Evolutionary conservation across 2,888 invertebrate species (phyloP), one percentile per base, ranked within the genome.

Genomic region (Polydrusus tereticollis): DNA sequence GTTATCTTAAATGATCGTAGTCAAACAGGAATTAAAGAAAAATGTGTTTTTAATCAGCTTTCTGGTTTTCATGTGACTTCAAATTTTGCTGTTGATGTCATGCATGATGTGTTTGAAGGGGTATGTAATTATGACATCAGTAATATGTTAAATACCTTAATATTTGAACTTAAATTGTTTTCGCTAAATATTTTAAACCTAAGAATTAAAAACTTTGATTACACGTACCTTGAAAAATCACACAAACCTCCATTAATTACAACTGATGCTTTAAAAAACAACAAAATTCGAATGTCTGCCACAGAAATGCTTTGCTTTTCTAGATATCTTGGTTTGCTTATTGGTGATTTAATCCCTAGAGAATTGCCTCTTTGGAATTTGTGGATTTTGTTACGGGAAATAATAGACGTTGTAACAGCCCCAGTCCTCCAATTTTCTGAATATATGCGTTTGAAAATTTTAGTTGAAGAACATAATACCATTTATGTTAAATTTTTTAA

Each of bases 41-140:
- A 63, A n/a, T 33, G n/a, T 29, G 33, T 57, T 29, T 57, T 2
- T n/a, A n/a, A 29, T 26, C 5, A 23, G 4, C 6, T 57, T 12
- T n/a, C 12, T n/a, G 33, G n/a, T 14, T 81, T 78, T 76, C 72
- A 80, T 70, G 70, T 79, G 21, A 69, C 72, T 14, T 63, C 76
- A 47, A 79, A 80, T 69, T 75, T 63, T 72, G 66, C 41, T 63
- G 72, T 77, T 29, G 80, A 80, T 71, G 72, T 78, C 26, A 78
- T 78, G 77, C 78, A 80, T 64, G 79, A 80, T 65, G 12, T 80
- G 23, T 75, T 77, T 52, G 55, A 57, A 33, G 55, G 29, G 4
- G 33, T 57, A 7, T 57, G 55, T 57, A 10, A 33, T 16, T 57
- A 57, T 57, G 55, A n/a, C 16, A n/a, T 57, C 14, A 57, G 14